A percentile compares a stretch with the other conserved stretches of the same genome.
These are phyloP conservation scores for Brachionus calyciflorus DNA, from an alignment of 1,140 invertebrate species.

Conservation along the genomic window DNA sequence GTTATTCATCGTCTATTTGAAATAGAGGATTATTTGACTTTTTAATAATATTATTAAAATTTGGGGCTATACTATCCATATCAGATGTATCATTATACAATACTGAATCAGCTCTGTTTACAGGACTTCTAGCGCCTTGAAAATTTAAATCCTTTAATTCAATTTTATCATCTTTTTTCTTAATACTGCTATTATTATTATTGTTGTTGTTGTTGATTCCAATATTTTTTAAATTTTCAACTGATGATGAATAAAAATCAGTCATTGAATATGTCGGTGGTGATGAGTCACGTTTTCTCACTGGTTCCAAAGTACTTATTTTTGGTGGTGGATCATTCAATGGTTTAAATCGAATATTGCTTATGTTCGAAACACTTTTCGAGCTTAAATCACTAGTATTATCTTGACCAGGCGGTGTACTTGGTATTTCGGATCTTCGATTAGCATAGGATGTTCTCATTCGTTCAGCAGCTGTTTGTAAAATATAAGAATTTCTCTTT, in stretches of 20 bases:
- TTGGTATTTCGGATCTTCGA: background rate
- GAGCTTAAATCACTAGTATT: background rate
- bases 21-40: background rate
- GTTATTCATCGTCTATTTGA: slow-evolving; percentile 6
- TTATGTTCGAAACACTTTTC: background rate
- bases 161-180: background rate
- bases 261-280: slow-evolving; percentile 20
- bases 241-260: background rate
- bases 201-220: background rate
- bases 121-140: too few species aligned
- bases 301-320: background rate
- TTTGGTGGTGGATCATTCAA: background rate
- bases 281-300: background rate
- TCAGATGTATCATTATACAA: slow-evolving; percentile 1
- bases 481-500: slow-evolving; percentile 16
- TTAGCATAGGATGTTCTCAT: background rate
- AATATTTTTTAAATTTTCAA: background rate
- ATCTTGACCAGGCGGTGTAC: background rate
- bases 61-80: background rate
- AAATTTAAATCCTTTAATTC: background rate
- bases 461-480: background rate
- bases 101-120: background rate
- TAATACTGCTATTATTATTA: background rate
- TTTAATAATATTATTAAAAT: background rate
- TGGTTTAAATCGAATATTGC: background rate